Evolutionary conservation across 2,888 invertebrate species (phyloP), one percentile per base, ranked within the genome.

Genomic region (Lithophane semibrunnea): DNA sequence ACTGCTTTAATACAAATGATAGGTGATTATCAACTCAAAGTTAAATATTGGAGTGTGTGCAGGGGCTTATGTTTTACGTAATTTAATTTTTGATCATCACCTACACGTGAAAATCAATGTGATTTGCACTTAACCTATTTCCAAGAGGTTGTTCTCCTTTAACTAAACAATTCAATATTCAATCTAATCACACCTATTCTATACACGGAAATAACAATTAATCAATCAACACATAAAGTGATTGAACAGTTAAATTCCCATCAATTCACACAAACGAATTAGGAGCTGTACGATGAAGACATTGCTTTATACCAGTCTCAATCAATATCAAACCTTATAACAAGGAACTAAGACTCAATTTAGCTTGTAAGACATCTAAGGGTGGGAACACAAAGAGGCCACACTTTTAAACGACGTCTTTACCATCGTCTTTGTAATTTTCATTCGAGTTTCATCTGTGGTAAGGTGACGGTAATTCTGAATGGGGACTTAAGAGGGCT

Each of bases 361-460:
- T 77, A 16, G 24, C 37, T 64, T 61, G 63, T 21, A 29, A 54
- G 3, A 42, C 9, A n/a, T 12, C 37, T 79, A 70, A 75, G 58
- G 49, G n/a, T 16, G 37, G 24, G 29, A 52, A 52, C 64, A 79
- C 75, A 85, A 83, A 84, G 77, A 66, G 77, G 70, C 75, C 69
- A 71, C 75, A 80, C 73, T 76, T 85, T 83, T 77, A 76, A 81
- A 80, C 75, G 86, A 76, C 56, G 66, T 67, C 74, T 79, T 73
- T 75, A 77, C 63, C 78, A 61, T 44, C 44, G 77, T 81, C 84
- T 86, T 84, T 81, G 88, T 89, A 85, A 88, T 89, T 87, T 82
- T 73, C 78, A 75, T 79, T 84, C 69, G 65, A 84, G 83, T 84
- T 87, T 80, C 73, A 83, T 80, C 75, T 77, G 67, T 79, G 86